Percentiles rank a stretch among this genome's conserved stretches.
Conservation (phyloP, 2,113 vertebrate genomes). For the Fulica atra region DNA sequence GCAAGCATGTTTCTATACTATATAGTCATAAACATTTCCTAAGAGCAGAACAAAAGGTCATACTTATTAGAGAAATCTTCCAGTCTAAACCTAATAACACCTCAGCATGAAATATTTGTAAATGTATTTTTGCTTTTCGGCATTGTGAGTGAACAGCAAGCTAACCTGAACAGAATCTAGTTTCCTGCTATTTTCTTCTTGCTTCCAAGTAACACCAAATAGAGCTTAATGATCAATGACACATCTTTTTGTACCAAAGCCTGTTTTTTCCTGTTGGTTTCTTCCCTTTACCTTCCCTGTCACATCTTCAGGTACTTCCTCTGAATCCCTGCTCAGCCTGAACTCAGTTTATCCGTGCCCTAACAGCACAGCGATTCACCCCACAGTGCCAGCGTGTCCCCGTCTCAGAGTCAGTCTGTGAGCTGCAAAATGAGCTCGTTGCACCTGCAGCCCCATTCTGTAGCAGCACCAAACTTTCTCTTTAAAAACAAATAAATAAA, state of each 20-base stretch:
- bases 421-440: constrained; percentile 49
- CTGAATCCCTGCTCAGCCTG: neutral
- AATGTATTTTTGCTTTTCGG: neutral
- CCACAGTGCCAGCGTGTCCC: neutral
- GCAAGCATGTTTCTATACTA: neutral
- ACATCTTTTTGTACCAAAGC: constrained; percentile 1
- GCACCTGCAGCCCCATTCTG: constrained; percentile 48
- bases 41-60: neutral
- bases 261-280: neutral
- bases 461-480: neutral
- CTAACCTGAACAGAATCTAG: neutral
- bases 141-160: neutral
- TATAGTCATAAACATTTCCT: neutral
- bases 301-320: neutral
- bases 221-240: constrained; percentile 7
- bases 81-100: neutral
- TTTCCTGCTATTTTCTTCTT: neutral
- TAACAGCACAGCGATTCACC: neutral
- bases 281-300: neutral
- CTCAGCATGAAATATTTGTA: neutral
- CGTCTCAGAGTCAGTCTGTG: neutral
- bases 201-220: neutral
- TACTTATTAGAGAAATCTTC: neutral
- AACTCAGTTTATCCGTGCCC: neutral
- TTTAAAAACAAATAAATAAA: constrained; percentile 4